Evolutionary conservation across 2,888 invertebrate species (phyloP).

Genomic region (Amphipoea lucens): DNA sequence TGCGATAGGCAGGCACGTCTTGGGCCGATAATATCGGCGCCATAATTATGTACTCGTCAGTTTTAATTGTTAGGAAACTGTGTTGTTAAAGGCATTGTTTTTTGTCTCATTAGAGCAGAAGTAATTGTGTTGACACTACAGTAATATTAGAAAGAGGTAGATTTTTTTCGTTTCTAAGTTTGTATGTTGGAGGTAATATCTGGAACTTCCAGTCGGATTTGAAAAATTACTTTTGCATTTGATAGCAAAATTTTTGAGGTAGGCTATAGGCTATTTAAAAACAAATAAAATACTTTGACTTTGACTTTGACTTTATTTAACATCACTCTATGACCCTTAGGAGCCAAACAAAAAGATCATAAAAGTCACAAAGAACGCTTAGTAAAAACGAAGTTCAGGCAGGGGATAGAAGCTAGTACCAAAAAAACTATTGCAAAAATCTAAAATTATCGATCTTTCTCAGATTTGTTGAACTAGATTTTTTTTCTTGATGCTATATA

Average conservation of each 20-base stretch:
- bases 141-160: background rate
- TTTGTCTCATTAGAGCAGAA: conserved; percentile 30
- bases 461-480: background rate
- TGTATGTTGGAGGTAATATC: background rate
- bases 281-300: too few species aligned
- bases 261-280: background rate
- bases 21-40: conserved; percentile 43
- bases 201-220: background rate
- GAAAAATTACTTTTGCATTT: background rate
- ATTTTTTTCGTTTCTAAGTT: too few species aligned
- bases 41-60: conserved; percentile 41
- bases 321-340: background rate
- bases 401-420: background rate
- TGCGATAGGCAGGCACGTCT: conserved; percentile 59
- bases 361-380: background rate
- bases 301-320: too few species aligned
- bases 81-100: conserved; percentile 31
- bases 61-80: conserved; percentile 46
- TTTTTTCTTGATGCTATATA: background rate
- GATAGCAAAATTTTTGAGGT: background rate
- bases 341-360: background rate
- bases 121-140: conserved; percentile 3
- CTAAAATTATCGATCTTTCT: background rate
- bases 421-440: background rate
- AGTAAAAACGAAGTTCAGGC: background rate